These are phyloP conservation scores for Sisyra nigra DNA, from an alignment of 2,888 invertebrate genomes.

Conservation along the genomic window DNA sequence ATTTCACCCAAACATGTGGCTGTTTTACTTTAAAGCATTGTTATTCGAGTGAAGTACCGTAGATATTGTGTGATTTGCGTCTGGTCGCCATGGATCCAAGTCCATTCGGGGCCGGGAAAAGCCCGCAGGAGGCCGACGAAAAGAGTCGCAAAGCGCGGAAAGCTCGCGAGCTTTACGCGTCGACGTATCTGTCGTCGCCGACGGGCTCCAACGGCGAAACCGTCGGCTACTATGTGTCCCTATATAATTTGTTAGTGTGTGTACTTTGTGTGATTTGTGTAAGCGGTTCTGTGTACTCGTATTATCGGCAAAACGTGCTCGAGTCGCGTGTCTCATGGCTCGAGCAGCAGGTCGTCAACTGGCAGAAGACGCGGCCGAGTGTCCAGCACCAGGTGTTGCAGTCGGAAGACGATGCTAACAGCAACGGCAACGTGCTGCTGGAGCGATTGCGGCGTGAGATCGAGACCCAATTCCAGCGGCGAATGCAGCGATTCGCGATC, in stretches of 20 bases:
- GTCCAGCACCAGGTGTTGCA: not conserved
- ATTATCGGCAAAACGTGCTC: constrained; percentile 38
- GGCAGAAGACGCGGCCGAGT: constrained; percentile 32
- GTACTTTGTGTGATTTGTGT: constrained; percentile 45
- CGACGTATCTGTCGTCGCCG: too few species aligned
- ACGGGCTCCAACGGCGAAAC: too few species aligned
- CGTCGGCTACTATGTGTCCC: too few species aligned
- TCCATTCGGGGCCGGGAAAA: too few species aligned
- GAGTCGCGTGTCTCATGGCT: constrained; percentile 33
- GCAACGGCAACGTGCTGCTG: constrained; percentile 30
- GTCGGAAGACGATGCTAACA: not conserved
- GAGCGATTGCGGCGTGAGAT: constrained; percentile 38
- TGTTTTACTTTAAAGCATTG: too few species aligned
- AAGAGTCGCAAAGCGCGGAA: too few species aligned
- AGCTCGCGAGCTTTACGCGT: too few species aligned
- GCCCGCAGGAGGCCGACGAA: too few species aligned
- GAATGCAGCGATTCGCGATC: constrained; percentile 24
- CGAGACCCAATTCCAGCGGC: constrained; percentile 26
- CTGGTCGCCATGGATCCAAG: too few species aligned
- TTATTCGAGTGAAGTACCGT: too few species aligned
- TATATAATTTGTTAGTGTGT: constrained; percentile 36
- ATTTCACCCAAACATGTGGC: too few species aligned
- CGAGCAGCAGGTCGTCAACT: constrained; percentile 36
- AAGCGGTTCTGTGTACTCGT: constrained; percentile 39
- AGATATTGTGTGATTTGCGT: too few species aligned